A percentile compares a stretch with the other conserved stretches of the same genome.
phyloP scores from a whole-genome alignment of 2,797 vertebrate genomes.

The Falco novaeseelandiae region DNA sequence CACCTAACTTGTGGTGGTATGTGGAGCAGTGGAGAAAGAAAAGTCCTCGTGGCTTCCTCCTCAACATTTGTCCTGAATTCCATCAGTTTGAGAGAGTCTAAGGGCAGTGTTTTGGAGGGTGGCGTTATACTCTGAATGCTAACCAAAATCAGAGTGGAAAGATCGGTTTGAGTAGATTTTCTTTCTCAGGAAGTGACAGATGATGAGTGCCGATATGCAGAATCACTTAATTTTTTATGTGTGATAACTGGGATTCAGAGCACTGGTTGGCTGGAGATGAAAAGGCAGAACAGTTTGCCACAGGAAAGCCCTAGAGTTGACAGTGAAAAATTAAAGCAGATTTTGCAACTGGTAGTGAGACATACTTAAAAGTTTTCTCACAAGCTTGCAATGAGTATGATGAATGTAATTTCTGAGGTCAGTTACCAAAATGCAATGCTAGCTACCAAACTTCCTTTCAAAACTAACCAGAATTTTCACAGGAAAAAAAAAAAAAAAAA shows the following conservation, averaged over 20 bases:
- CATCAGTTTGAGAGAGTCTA: neutral
- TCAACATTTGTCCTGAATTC: neutral
- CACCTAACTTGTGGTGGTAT: constrained; percentile 28
- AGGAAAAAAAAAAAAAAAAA: neutral
- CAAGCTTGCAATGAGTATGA: neutral
- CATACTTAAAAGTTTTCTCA: neutral
- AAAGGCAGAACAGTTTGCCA: neutral
- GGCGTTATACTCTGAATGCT: neutral
- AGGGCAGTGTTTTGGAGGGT: neutral
- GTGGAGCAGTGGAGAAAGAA: constrained; percentile 1
- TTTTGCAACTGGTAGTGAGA: neutral
- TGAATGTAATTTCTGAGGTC: neutral
- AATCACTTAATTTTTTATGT: neutral
- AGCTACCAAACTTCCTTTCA: neutral
- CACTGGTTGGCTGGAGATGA: neutral
- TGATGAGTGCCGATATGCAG: neutral
- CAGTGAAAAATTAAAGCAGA: neutral
- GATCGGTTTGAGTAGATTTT: neutral
- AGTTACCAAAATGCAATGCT: neutral
- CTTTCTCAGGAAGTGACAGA: neutral
- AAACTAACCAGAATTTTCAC: neutral
- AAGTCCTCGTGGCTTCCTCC: neutral
- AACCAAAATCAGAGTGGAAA: neutral
- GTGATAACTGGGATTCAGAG: neutral
- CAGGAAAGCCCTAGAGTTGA: neutral